Evolutionary conservation across 35 echinoderm and acorn worm genomes (phyloP), one percentile per base, ranked within the genome.

Genomic region (Chiridota heheva): DNA sequence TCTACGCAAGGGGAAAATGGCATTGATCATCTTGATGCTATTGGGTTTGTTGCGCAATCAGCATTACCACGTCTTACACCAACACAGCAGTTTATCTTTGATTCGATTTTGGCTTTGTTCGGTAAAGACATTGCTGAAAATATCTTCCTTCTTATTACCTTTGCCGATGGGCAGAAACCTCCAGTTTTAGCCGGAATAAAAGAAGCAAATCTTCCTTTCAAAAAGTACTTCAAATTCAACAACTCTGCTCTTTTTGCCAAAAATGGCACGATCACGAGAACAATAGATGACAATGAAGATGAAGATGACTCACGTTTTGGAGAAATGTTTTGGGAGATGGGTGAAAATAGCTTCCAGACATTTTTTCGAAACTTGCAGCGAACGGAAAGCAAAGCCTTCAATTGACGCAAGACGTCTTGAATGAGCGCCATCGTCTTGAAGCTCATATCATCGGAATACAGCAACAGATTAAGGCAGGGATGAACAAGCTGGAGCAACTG

Each of bases 251-350:
- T 89, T 48, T 82, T 71, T 82, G 77, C 77, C 16, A 36, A 42
- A 17, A 79, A 38, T 57, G 22, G 36, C 17, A 25, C 5, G 40
- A n/a, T 22, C 7, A 46, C 8, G 27, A 30, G 17, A 28, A 41
- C 12, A 4, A 35, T 18, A 10, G 27, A 40, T 31, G 20, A 15
- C 34, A 22, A 58, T 6, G 57, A 69, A 33, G 33, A 36, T 45
- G 81, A 56, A 18, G 68, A 53, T 55, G 47, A 20, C 24, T 15
- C 10, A 7, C 15, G 58, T 55, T 81, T 82, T 44, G 43, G 82
- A 26, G 41, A 82, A 47, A 70, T 88, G 76, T 82, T 82, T 38
- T 88, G 86, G 86, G 41, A 88, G 36, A 82, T 83, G 86, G 84
- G 73, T 5, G 37, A 45, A 4, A 36, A 66, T 36, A 81, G 78